Percentiles rank a stretch among this genome's conserved stretches.
Evolutionary conservation across 2,113 vertebrate species (phyloP).

Genomic region (Anolis carolinensis): DNA sequence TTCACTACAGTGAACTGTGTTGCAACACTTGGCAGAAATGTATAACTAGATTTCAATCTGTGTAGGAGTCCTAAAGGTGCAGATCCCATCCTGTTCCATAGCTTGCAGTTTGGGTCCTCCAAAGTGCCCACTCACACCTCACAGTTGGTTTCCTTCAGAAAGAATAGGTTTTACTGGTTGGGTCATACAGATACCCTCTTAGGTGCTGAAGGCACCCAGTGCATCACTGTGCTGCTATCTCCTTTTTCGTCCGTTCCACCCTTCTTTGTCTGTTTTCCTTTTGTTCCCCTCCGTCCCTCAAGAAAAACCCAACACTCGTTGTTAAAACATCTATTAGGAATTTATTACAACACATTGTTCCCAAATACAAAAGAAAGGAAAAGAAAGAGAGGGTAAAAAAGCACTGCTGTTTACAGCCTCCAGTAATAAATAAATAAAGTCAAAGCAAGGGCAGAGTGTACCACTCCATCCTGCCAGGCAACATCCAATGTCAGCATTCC

Average conservation of each 20-base stretch:
- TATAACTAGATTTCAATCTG: background rate
- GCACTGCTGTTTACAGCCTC: conserved; percentile 74
- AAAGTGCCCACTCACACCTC: background rate
- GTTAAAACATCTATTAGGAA: conserved; percentile 75
- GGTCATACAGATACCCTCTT: background rate
- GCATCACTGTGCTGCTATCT: background rate
- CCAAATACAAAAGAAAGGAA: conserved; percentile 78
- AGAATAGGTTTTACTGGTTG: background rate
- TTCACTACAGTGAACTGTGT: background rate
- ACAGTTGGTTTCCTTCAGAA: background rate
- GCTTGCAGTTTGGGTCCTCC: background rate
- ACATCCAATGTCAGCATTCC: conserved; percentile 10
- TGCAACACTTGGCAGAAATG: background rate
- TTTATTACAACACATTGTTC: conserved; percentile 77
- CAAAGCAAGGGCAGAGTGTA: conserved; percentile 54
- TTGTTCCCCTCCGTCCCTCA: background rate
- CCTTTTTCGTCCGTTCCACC: background rate
- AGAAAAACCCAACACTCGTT: conserved; percentile 60
- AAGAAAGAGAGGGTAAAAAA: conserved; percentile 74
- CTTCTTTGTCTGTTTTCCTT: background rate
- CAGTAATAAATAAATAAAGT: conserved; percentile 70
- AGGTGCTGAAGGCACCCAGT: background rate
- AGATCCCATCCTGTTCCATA: background rate
- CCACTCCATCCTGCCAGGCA: conserved; percentile 32
- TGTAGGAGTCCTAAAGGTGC: background rate